Percentiles rank a stretch among this genome's conserved stretches.
These are phyloP conservation scores for Akabosia matsudoensis DNA, from an alignment of 1,140 invertebrate species.

Conservation along the genomic window DNA sequence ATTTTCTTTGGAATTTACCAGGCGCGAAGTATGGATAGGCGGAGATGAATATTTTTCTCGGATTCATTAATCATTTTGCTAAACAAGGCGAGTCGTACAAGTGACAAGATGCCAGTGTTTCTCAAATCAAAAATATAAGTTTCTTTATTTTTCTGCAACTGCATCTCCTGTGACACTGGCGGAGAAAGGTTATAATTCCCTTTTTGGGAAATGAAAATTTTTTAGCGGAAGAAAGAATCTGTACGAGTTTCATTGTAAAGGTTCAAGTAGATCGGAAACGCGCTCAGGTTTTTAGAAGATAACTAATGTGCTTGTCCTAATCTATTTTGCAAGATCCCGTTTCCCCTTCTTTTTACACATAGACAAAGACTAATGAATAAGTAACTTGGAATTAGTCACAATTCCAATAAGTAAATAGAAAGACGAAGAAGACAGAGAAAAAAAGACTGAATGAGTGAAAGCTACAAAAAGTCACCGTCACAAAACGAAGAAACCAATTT, in stretches of 20 bases:
- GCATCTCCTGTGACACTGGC: no score
- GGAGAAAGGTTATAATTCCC: no score
- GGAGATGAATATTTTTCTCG: no score
- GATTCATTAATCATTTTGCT: slow-evolving; percentile 19
- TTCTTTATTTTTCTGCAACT: not conserved
- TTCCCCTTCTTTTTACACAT: not conserved
- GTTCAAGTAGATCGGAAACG: not conserved
- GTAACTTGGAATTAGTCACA: slow-evolving; percentile 2
- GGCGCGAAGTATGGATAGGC: no score
- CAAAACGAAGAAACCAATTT: not conserved
- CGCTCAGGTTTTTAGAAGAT: not conserved
- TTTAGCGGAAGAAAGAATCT: not conserved
- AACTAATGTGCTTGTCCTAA: slow-evolving; percentile 17
- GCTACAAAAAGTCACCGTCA: not conserved
- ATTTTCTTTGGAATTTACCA: no score
- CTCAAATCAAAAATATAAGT: not conserved
- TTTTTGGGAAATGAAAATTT: not conserved
- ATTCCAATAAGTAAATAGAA: not conserved
- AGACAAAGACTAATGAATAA: slow-evolving; percentile 24
- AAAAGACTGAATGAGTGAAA: not conserved
- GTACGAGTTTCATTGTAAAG: not conserved
- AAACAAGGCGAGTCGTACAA: not conserved
- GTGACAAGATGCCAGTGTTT: not conserved
- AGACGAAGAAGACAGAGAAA: not conserved
- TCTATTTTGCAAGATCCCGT: not conserved